Base-by-base conservation (phyloP, 2,797 vertebrate species). In the Hipposideros larvatus region DNA sequence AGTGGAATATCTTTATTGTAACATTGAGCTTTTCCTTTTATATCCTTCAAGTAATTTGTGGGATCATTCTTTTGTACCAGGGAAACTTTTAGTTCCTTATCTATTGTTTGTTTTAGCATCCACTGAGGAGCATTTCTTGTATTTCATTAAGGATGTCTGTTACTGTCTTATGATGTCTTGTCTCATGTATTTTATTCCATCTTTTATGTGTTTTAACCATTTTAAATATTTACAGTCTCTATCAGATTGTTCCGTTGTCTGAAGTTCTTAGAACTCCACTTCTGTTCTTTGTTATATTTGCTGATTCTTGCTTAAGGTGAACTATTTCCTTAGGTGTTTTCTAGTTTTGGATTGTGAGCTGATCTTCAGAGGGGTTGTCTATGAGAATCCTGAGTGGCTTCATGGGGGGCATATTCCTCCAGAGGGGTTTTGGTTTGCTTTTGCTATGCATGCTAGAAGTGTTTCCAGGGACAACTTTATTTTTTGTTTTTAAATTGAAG, bases 381-480 rank as follows among this genome's bases (percentile, higher is more conserved):
- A 0, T 87, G 80, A 87, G 70, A 87, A 55, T 87, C 57, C 48
- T 68, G 41, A 84, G 46, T 79, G 77, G 26, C 66, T 93, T 96
- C 21, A 24, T 11, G 41, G 16, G 28, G 18, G 16, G 11, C 19
- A 18, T 92, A 21, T 37, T 28, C 4, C 63, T 93, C 7, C 1
- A 43, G 70, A 79, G 53, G 85, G 26, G 65, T 83, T 90, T 93
- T 78, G 31, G 21, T 89, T 96, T 91, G 61, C 53, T 95, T 95
- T 93, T 84, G 59, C 46, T 41, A 86, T 7, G n/a, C 5, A 91
- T 43, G 4, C 11, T 63, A 34, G 18, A 79, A 21, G 22, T 94
- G 16, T 90, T 87, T 88, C 26, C 46, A 84, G 57, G 65, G 46
- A 91, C 22, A 2, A 31, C 43, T 75, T 84, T 59, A 31, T 57